Evolutionary conservation across 2,797 vertebrate species (phyloP).

Genomic region (Pipistrellus nathusii): DNA sequence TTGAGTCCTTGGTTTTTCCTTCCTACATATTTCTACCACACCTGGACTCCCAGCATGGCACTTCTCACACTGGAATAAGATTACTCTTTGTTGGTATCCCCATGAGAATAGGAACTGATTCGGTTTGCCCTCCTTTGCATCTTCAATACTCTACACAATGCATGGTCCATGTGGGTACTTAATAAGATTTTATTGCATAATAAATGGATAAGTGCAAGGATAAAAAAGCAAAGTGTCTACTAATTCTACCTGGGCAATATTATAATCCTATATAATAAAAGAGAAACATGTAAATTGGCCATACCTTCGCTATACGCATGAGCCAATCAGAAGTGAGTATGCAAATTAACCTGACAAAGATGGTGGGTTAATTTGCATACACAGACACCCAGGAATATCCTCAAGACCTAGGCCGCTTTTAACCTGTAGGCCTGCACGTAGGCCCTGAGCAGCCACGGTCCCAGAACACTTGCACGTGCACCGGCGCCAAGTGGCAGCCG

Average conservation of each 20-base stretch:
- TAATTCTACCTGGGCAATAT: background rate
- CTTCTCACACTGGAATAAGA: background rate
- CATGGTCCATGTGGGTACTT: background rate
- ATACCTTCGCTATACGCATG: too few relatives aligned
- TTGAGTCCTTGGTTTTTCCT: background rate
- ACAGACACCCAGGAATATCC: too few relatives aligned
- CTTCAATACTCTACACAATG: background rate
- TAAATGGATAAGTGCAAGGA: background rate
- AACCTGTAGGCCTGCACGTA: too few relatives aligned
- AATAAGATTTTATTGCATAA: background rate
- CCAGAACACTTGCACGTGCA: too few relatives aligned
- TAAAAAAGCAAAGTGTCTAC: background rate
- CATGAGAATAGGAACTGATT: background rate
- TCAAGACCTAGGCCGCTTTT: too few relatives aligned
- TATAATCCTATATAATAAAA: background rate
- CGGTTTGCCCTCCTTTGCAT: background rate
- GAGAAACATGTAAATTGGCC: too few relatives aligned
- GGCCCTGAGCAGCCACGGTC: too few relatives aligned
- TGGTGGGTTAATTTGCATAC: too few relatives aligned
- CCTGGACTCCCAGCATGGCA: background rate
- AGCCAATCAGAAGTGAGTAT: too few relatives aligned
- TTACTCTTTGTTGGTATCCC: background rate
- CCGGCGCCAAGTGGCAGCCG: too few relatives aligned
- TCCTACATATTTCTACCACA: fast-evolving
- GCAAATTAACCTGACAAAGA: too few relatives aligned